phyloP scores from a whole-genome alignment of 2,797 vertebrate species.

The Adrianichthys oophorus region DNA sequence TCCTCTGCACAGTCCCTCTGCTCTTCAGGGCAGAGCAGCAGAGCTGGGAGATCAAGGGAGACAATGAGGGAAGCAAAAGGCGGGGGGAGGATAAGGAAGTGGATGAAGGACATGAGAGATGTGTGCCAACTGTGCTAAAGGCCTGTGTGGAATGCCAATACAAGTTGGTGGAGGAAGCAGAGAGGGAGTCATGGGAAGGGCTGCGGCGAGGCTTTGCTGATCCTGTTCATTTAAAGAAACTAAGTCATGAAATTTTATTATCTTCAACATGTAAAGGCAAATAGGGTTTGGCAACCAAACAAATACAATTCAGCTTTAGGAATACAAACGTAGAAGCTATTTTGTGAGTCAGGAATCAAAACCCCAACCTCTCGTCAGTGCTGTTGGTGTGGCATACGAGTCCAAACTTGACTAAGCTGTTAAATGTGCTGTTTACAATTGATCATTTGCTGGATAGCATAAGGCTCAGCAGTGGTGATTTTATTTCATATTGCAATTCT shows the following conservation, averaged over 20 bases:
- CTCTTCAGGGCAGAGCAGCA: constrained; percentile 9
- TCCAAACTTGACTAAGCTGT: no score
- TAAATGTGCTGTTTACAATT: no score
- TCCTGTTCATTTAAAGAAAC: not conserved
- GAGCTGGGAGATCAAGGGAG: constrained; percentile 22
- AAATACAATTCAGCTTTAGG: no score
- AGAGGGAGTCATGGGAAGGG: constrained; percentile 20
- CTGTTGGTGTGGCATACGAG: no score
- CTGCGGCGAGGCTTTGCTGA: constrained; percentile 14
- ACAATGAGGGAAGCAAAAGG: constrained; percentile 28
- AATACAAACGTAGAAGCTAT: no score
- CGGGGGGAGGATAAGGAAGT: constrained; percentile 10
- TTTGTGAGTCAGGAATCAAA: no score
- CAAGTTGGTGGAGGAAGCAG: constrained; percentile 25
- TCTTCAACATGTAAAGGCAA: no score
- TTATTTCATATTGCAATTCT: no score
- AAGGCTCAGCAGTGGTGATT: no score
- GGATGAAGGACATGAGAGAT: constrained; percentile 26
- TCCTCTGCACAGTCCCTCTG: constrained; percentile 10
- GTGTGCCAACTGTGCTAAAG: constrained; percentile 70
- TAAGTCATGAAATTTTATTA: not conserved
- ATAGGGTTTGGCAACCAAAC: no score
- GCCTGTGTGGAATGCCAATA: constrained; percentile 52
- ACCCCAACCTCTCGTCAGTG: no score
- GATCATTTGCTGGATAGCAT: no score